Conservation (phyloP, 1,140 invertebrate species). For the Pristionchus pacificus region DNA sequence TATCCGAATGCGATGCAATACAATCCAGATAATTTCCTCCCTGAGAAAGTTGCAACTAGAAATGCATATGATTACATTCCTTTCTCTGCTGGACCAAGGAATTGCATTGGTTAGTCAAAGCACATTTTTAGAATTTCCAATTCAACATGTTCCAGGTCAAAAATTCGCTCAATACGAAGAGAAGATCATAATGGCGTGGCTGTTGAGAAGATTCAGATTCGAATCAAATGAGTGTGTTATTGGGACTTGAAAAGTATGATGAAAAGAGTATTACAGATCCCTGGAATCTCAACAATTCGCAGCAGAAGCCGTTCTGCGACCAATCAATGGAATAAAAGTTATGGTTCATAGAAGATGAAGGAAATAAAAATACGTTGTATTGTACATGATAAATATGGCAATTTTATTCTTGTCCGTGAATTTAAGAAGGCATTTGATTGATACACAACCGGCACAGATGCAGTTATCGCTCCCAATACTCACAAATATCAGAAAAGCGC, state of each 20-base stretch:
- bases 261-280: not conserved
- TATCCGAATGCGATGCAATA: conserved; percentile 12
- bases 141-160: conserved; percentile 5
- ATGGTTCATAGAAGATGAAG: not conserved
- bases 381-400: no score
- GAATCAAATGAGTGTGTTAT: not conserved
- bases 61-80: conserved; percentile 28
- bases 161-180: conserved; percentile 34
- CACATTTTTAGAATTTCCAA: not conserved
- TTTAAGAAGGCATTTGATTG: no score
- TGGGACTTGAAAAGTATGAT: no score
- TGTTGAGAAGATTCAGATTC: conserved; percentile 18
- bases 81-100: conserved; percentile 28
- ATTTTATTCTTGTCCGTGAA: no score
- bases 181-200: conserved; percentile 26
- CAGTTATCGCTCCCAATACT: no score
- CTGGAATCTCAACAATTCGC: not conserved
- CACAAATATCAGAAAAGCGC: no score
- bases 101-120: conserved; percentile 20
- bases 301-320: not conserved
- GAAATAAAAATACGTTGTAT: no score
- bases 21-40: conserved; percentile 26
- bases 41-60: conserved; percentile 17
- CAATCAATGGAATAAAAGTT: not conserved
- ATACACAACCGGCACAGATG: no score